A percentile compares a stretch with the other conserved stretches of the same genome.
phyloP scores from a whole-genome alignment of 2,113 vertebrate species.

The Centropristis striata region DNA sequence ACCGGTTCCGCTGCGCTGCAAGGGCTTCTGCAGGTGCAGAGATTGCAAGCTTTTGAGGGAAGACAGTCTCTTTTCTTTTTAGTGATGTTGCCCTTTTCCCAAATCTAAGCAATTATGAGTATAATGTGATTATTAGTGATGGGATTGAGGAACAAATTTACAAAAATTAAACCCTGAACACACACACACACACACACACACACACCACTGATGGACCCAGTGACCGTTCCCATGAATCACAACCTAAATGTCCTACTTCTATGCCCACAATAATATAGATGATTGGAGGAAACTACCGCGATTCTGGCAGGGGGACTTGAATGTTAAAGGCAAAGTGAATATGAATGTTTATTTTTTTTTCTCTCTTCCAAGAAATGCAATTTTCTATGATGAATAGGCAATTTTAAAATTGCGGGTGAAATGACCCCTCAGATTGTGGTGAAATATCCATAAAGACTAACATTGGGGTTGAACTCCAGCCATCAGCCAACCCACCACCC shows the following conservation, averaged over 20 bases:
- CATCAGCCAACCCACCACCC: conserved; percentile 31
- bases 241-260: conserved; percentile 19
- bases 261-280: conserved; percentile 61
- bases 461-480: conserved; percentile 39
- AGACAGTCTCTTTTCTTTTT: neutral
- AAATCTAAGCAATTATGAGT: neutral
- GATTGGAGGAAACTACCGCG: conserved; percentile 47
- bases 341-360: conserved; percentile 29
- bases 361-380: conserved; percentile 54
- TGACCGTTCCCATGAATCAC: conserved; percentile 27
- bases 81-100: neutral
- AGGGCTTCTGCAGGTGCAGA: no score
- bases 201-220: conserved; percentile 4
- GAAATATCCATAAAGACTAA: conserved; percentile 52
- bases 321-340: conserved; percentile 32
- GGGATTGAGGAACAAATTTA: conserved; percentile 2
- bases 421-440: conserved; percentile 55
- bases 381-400: conserved; percentile 63
- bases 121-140: neutral
- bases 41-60: no score
- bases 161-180: neutral
- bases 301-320: conserved; percentile 31
- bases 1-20: no score
- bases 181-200: conserved; percentile 11
- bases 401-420: conserved; percentile 63